Evolutionary conservation across 2,113 vertebrate species (phyloP), one percentile per base, ranked within the genome.

Genomic region (Trichomycterus rosablanca): DNA sequence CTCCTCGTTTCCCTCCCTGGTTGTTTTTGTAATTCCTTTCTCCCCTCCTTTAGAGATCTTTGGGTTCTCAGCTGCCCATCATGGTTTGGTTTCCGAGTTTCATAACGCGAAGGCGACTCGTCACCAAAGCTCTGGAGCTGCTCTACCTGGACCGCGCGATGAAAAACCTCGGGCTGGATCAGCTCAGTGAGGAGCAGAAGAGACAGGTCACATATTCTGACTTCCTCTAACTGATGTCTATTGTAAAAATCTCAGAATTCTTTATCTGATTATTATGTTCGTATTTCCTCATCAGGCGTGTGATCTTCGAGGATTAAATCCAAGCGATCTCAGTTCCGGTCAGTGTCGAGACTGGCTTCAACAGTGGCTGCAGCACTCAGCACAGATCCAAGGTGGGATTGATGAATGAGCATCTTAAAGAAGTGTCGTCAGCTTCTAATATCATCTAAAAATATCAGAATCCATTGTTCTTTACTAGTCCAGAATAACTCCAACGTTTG

Each of bases 361-460:
- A 59, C 84, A 86, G 58, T 92, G 90, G 90, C 70, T 89, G 1
- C 18, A 82, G 15, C 76, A 91, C 4, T 89, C 89, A 59, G 69
- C 79, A 6, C 71, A 62, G 35, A 74, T 92, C 39, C 78, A 82
- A 86, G 88, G 90, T 92, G 64, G 78, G 45, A 19, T 1, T n/a
- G n/a, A n/a, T n/a, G n/a, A n/a, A n/a, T n/a, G n/a, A n/a, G n/a
- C n/a, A n/a, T n/a, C n/a, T n/a, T n/a, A n/a, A n/a, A n/a, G n/a
- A n/a, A n/a, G n/a, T n/a, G n/a, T n/a, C n/a, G n/a, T n/a, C n/a
- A n/a, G n/a, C n/a, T n/a, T n/a, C n/a, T n/a, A n/a, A n/a, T n/a
- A n/a, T n/a, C n/a, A n/a, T n/a, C n/a, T n/a, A n/a, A n/a, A n/a
- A n/a, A n/a, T n/a, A n/a, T n/a, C n/a, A n/a, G n/a, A n/a, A n/a